Evolutionary conservation across 2,797 vertebrate genomes (phyloP).

Genomic region (Gymnothorax javanicus): DNA sequence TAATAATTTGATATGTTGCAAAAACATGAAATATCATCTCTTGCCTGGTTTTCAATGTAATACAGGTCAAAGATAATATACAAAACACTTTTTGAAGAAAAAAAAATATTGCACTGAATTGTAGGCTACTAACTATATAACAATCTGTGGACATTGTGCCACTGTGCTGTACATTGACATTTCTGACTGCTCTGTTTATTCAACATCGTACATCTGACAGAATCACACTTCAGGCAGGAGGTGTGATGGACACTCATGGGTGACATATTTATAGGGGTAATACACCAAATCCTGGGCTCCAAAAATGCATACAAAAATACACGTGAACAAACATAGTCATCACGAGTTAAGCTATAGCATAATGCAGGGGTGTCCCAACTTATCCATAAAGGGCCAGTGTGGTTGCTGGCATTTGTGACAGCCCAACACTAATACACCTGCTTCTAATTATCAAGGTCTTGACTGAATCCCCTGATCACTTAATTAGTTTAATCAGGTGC

Average conservation of each 20-base stretch:
- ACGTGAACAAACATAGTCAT: neutral
- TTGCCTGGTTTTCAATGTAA: neutral
- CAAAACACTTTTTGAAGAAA: neutral
- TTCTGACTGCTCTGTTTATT: neutral
- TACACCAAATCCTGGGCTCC: slow-evolving; percentile 47
- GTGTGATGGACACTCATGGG: slow-evolving; percentile 39
- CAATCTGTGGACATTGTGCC: neutral
- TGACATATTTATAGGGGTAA: slow-evolving; percentile 49
- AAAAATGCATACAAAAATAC: slow-evolving; percentile 45
- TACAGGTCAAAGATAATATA: neutral
- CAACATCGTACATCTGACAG: neutral
- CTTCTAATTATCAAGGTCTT: no score
- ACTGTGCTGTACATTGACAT: neutral
- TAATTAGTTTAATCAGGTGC: no score
- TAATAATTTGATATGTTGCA: neutral
- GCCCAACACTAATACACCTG: no score
- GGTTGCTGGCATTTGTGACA: no score
- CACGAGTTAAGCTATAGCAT: no score
- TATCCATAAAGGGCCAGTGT: no score
- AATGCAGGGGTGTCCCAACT: no score
- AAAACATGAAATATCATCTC: neutral
- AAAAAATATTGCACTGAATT: neutral
- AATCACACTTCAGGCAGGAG: neutral
- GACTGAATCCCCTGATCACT: no score
- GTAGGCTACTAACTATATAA: neutral